Evolutionary conservation across 2,888 invertebrate genomes (phyloP).

Genomic region (Ophioninae sp.): DNA sequence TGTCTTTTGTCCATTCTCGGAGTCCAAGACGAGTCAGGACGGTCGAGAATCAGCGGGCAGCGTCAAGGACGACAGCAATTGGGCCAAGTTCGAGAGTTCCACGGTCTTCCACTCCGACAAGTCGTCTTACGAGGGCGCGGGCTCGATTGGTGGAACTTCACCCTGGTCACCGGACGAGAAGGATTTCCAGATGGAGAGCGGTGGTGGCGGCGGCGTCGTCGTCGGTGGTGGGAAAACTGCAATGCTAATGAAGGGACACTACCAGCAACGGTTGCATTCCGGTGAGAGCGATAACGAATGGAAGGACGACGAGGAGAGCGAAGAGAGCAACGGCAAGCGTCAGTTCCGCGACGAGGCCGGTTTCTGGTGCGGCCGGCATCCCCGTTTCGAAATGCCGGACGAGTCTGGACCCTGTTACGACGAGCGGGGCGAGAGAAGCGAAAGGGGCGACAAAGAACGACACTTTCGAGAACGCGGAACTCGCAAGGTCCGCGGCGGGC

Average conservation of each 20-base stretch:
- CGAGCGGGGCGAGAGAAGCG: slow-evolving; percentile 65
- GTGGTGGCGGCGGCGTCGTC: too few species aligned
- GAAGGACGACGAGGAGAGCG: slow-evolving; percentile 81
- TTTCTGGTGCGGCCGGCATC: slow-evolving; percentile 76
- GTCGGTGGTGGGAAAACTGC: slow-evolving; percentile 69
- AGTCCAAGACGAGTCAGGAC: slow-evolving; percentile 62
- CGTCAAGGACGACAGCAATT: slow-evolving; percentile 75
- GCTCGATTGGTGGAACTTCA: slow-evolving; percentile 82
- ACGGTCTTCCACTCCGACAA: slow-evolving; percentile 75
- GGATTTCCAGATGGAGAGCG: slow-evolving; percentile 82
- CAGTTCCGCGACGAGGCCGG: slow-evolving; percentile 78
- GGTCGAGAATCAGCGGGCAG: slow-evolving; percentile 63
- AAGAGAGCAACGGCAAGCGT: slow-evolving; percentile 76
- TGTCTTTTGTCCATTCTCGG: slow-evolving; percentile 74
- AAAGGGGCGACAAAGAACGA: slow-evolving; percentile 73
- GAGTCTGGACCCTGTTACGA: slow-evolving; percentile 74
- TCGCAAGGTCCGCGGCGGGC: slow-evolving; percentile 74
- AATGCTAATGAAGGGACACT: slow-evolving; percentile 80
- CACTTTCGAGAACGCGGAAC: slow-evolving; percentile 68
- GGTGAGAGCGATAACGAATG: slow-evolving; percentile 80
- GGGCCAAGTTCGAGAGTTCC: slow-evolving; percentile 79
- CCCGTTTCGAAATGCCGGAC: slow-evolving; percentile 71
- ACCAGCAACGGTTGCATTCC: slow-evolving; percentile 74
- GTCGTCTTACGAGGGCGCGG: slow-evolving; percentile 74
- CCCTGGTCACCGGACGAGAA: slow-evolving; percentile 91